Evolutionary conservation across 2,888 invertebrate species (phyloP).

Genomic region (Xanthia togata): DNA sequence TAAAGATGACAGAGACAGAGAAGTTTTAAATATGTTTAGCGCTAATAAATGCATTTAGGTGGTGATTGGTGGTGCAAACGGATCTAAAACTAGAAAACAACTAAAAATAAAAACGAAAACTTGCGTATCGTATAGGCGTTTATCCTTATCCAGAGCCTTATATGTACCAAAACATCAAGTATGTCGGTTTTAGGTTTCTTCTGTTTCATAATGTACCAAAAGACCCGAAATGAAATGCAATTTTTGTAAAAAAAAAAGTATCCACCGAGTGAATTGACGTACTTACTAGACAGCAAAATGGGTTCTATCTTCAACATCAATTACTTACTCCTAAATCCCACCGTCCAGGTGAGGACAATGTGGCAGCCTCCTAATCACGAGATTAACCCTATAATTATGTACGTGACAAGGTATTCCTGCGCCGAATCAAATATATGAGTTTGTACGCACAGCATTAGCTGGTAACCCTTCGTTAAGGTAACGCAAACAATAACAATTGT

Average conservation of each 20-base stretch:
- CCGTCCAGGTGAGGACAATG: conserved; percentile 31
- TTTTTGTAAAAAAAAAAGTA: background rate
- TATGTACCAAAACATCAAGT: background rate
- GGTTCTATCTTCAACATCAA: conserved; percentile 12
- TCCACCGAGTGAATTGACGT: background rate
- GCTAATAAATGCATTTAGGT: too few species aligned
- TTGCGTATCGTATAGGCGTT: background rate
- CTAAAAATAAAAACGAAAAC: background rate
- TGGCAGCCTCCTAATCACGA: conserved; percentile 33
- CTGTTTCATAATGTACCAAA: background rate
- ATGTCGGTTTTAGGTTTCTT: background rate
- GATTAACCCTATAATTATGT: conserved; percentile 55
- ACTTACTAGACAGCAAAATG: background rate
- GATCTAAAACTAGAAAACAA: background rate
- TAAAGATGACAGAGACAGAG: background rate
- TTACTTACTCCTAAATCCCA: conserved; percentile 8
- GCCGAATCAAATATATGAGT: conserved; percentile 57
- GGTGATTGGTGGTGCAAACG: background rate
- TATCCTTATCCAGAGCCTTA: background rate
- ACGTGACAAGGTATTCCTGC: conserved; percentile 55
- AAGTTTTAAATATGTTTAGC: too few species aligned
- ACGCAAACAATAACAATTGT: conserved; percentile 62
- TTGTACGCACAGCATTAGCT: conserved; percentile 43
- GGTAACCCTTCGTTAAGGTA: conserved; percentile 56
- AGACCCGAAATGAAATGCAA: too few species aligned